phyloP scores from a whole-genome alignment of 2,888 invertebrate genomes.

The Agrochola lychnidis region DNA sequence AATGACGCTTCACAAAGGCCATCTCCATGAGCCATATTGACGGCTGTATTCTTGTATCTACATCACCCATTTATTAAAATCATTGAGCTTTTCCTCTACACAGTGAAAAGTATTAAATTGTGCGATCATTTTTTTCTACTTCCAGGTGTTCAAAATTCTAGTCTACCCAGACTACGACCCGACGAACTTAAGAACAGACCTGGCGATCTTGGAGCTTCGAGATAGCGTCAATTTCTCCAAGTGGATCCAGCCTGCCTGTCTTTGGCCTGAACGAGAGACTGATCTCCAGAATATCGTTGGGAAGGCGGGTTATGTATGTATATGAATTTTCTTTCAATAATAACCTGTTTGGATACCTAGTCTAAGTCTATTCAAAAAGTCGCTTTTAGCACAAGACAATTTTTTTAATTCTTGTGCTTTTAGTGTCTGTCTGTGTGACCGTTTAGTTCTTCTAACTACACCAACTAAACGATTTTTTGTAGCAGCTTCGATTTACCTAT shows the following conservation, averaged over 20 bases:
- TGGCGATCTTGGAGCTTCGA: slow-evolving; percentile 88
- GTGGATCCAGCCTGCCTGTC: slow-evolving; percentile 90
- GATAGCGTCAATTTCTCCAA: slow-evolving; percentile 85
- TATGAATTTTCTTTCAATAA: neutral
- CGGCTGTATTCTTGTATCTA: neutral
- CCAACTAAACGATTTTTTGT: neutral
- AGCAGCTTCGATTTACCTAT: neutral
- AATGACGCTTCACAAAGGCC: neutral
- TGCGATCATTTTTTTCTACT: neutral
- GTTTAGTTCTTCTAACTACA: neutral
- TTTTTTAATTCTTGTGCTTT: no score
- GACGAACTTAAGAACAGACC: slow-evolving; percentile 87
- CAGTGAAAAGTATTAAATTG: neutral
- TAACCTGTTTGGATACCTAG: no score
- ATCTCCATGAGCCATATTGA: neutral
- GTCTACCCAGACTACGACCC: slow-evolving; percentile 90
- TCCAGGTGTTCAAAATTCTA: slow-evolving; percentile 74
- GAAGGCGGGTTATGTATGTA: slow-evolving; percentile 84
- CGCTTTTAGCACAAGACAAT: neutral
- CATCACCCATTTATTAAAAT: neutral
- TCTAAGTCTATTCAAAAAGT: no score
- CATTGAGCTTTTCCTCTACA: neutral
- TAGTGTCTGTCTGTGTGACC: neutral
- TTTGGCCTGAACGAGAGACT: slow-evolving; percentile 87
- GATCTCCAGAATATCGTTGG: slow-evolving; percentile 81